phyloP scores from a whole-genome alignment of 2,888 invertebrate genomes.

The Mimumesa dahlbomi region DNA sequence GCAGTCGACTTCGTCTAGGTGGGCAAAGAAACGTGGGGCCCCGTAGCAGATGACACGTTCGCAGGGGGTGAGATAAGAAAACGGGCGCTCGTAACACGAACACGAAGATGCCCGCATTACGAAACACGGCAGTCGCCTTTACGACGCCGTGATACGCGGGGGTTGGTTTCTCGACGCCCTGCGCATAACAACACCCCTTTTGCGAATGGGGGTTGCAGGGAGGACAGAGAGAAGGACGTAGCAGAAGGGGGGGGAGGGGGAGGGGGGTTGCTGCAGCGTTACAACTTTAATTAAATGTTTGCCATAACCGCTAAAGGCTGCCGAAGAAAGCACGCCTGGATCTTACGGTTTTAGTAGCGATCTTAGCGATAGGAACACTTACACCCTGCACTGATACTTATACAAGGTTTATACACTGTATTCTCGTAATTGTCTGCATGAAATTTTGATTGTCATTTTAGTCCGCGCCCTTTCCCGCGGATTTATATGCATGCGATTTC shows the following conservation, averaged over 20 bases:
- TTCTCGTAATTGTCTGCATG: too few species aligned
- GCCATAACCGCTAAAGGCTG: conserved; percentile 51
- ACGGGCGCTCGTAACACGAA: conserved; percentile 76
- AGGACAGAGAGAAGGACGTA: conserved; percentile 5
- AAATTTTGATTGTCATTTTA: too few species aligned
- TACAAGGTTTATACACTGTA: too few species aligned
- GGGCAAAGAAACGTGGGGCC: conserved; percentile 47
- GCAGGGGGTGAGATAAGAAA: conserved; percentile 74
- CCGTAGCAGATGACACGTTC: conserved; percentile 79
- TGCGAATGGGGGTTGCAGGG: too few species aligned
- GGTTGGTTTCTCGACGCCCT: conserved; percentile 47
- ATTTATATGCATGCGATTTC: too few species aligned
- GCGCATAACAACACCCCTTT: conserved; percentile 65
- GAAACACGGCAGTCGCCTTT: conserved; percentile 77
- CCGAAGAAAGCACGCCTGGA: conserved; percentile 53
- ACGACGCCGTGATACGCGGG: conserved; percentile 72
- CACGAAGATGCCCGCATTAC: conserved; percentile 78
- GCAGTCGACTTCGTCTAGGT: conserved; percentile 39
- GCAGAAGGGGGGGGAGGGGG: background rate
- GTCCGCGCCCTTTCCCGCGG: too few species aligned
- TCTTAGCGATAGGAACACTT: conserved; percentile 41
- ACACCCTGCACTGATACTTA: too few species aligned
- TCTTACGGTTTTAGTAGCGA: conserved; percentile 50
- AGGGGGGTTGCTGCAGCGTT: conserved; percentile 41
- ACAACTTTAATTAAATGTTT: conserved; percentile 77